Conservation (phyloP, 2,888 invertebrate genomes). For the Crossocerus cetratus region DNA sequence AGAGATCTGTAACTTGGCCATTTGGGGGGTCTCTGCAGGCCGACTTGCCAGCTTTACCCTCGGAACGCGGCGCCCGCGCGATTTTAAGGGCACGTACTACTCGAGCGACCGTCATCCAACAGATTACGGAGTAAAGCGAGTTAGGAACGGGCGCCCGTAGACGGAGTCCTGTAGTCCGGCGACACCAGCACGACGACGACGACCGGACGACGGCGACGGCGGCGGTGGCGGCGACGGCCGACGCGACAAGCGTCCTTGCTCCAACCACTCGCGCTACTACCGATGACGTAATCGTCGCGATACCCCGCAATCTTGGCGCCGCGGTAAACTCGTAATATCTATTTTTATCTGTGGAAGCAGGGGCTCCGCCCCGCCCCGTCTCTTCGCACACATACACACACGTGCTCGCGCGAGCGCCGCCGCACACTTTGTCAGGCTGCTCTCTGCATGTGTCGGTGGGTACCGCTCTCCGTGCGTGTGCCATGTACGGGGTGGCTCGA, state of each 20-base stretch:
- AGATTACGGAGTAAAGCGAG: slow-evolving; percentile 23
- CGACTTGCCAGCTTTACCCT: too few species aligned
- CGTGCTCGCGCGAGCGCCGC: slow-evolving; percentile 31
- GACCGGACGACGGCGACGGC: slow-evolving; percentile 19
- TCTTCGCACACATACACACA: slow-evolving; percentile 22
- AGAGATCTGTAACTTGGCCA: too few species aligned
- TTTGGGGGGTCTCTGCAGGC: too few species aligned
- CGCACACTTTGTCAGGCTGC: slow-evolving; percentile 19
- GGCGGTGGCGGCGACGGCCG: slow-evolving; percentile 64
- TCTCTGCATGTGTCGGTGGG: neutral
- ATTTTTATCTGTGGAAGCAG: slow-evolving; percentile 78
- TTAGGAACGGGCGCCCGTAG: slow-evolving; percentile 32
- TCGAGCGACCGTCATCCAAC: neutral
- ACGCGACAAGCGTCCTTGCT: slow-evolving; percentile 72
- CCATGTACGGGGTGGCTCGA: neutral
- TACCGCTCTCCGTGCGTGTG: neutral
- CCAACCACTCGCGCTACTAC: slow-evolving; percentile 74
- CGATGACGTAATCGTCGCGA: slow-evolving; percentile 79
- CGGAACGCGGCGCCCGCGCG: too few species aligned
- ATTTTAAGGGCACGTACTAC: too few species aligned
- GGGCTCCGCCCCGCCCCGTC: slow-evolving; percentile 52
- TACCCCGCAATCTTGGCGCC: slow-evolving; percentile 81
- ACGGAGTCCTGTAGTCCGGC: slow-evolving; percentile 46
- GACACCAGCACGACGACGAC: slow-evolving; percentile 18
- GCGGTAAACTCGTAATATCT: slow-evolving; percentile 79